Conservation (phyloP, 2,797 vertebrate species). For the Lepus townsendii region DNA sequence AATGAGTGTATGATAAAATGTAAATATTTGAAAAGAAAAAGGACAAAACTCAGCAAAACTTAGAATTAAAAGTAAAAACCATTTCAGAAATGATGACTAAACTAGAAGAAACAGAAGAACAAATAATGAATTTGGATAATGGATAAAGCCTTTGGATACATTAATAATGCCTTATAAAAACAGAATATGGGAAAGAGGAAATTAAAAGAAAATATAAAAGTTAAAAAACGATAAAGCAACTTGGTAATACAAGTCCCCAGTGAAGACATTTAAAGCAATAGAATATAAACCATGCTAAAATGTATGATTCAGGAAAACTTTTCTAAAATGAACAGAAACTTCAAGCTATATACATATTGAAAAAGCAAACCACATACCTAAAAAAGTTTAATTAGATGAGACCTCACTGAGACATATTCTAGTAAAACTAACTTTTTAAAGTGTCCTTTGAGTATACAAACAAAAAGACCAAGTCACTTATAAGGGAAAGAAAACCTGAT, state of each 20-base stretch:
- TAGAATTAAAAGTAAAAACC: conserved; percentile 45
- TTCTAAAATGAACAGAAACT: conserved; percentile 21
- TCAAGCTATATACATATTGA: neutral
- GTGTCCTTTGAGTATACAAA: neutral
- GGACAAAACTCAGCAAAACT: conserved; percentile 45
- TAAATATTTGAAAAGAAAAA: conserved; percentile 3
- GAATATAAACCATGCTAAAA: conserved; percentile 5
- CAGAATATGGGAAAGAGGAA: conserved; percentile 30
- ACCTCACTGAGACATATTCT: neutral
- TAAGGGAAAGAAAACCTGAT: conserved; percentile 42
- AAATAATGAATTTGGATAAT: conserved; percentile 50
- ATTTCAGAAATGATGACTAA: conserved; percentile 51
- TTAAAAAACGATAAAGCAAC: conserved; percentile 1
- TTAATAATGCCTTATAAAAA: conserved; percentile 35
- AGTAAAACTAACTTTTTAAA: conserved; percentile 28
- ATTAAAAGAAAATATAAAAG: conserved; percentile 37
- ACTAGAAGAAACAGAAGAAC: conserved; percentile 1
- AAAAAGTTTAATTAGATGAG: conserved; percentile 41
- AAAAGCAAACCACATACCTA: neutral
- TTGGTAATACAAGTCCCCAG: neutral
- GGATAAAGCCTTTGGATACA: neutral
- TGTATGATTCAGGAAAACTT: neutral
- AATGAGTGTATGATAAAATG: neutral
- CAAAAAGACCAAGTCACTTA: conserved; percentile 51
- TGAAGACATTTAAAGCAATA: neutral